Conservation (phyloP, 2,797 vertebrate species). For the Labeo calbasu region DNA sequence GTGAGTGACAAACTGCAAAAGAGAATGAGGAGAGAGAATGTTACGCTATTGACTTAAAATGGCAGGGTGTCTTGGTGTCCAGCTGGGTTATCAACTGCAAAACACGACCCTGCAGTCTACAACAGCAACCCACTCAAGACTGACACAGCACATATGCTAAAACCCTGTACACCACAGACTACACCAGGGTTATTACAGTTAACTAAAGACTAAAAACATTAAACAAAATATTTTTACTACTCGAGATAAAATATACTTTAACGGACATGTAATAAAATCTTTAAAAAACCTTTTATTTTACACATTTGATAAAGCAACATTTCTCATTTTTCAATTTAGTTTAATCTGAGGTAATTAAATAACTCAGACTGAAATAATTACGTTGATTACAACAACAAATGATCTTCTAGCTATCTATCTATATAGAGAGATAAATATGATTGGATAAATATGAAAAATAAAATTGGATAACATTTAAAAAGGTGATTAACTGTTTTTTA, state of each 20-base stretch:
- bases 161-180: background rate
- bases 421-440: too few relatives aligned
- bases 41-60: constrained; percentile 68
- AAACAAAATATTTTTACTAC: background rate
- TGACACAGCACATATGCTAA: background rate
- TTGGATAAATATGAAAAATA: too few relatives aligned
- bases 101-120: constrained; percentile 8
- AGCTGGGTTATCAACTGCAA: constrained; percentile 67
- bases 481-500: too few relatives aligned
- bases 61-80: constrained; percentile 67
- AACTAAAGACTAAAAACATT: background rate
- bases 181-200: background rate
- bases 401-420: too few relatives aligned
- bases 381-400: too few relatives aligned
- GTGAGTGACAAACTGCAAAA: constrained; percentile 48
- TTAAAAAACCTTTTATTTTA: too few relatives aligned
- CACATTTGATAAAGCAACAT: too few relatives aligned
- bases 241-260: background rate
- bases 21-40: constrained; percentile 55
- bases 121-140: background rate
- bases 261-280: background rate
- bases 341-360: background rate
- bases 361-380: background rate
- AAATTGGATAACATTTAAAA: too few relatives aligned
- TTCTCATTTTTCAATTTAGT: too few relatives aligned